Evolutionary conservation across 2,888 invertebrate species (phyloP), one percentile per base, ranked within the genome.

Genomic region (Scotopteryx bipunctaria): DNA sequence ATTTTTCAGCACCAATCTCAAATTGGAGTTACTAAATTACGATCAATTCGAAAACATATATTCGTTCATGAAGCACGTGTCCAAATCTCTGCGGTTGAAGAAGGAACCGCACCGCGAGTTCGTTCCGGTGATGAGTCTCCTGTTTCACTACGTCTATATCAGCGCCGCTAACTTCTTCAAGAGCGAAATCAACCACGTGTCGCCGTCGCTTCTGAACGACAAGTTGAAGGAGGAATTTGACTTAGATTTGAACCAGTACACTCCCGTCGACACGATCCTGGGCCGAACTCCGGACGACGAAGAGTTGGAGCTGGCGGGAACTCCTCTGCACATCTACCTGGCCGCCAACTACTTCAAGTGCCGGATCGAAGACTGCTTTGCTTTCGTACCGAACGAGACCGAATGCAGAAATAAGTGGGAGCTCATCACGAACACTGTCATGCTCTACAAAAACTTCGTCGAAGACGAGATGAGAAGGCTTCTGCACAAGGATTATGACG

Each of bases 271-370:
- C 35, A 51, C 54, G 3, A 62, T 60, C 6, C 51, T 73, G 15
- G 64, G 67, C 21, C 54, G 54, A 33, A 58, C 43, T 6, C 55
- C 58, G 2, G 57, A 61, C 8, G 63, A 66, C 47, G 59, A 64
- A 9, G 50, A 66, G 35, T 51, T 61, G 5, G 65, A 69, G 19
- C 57, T 74, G 15, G 59, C 71, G 1, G 70, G 68, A n/a, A 76
- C 71, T 19, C 76, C 76, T 6, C 61, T 76, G 11, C 70, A 73
- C 48, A 63, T 76, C 50, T 75, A 75, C 35, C 47, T 76, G 45
- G 67, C 65, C 11, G 69, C 69, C 1, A 70, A 69, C 50, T 76
- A 73, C 51, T 73, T 75, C 27, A 52, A 57, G 38, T 52, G 58
- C 42, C 65, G 72, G 27, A 59, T 73, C 23, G 65, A 64, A 46